phyloP scores from a whole-genome alignment of 2,113 vertebrate genomes.

The Haemorhous mexicanus region DNA sequence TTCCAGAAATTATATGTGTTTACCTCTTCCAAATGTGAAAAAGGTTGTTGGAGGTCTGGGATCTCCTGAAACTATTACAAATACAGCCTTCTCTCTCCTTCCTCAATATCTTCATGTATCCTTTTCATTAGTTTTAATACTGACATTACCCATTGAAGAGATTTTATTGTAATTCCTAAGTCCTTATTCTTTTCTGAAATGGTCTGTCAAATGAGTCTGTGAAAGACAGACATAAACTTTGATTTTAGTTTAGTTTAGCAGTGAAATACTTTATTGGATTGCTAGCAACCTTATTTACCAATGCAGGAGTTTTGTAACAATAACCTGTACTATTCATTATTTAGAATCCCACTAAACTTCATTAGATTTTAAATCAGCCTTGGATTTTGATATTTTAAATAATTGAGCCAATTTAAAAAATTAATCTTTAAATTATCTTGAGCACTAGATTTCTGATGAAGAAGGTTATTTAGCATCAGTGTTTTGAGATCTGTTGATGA shows the following conservation, averaged over 20 bases:
- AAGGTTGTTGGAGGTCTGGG: not conserved
- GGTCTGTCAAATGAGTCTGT: not conserved
- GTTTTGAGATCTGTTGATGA: not conserved
- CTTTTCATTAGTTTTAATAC: not conserved
- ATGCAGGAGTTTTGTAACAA: not conserved
- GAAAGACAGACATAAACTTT: not conserved
- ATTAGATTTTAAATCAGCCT: not conserved
- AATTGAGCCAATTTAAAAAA: not conserved
- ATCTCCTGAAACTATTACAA: not conserved
- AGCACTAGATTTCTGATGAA: not conserved
- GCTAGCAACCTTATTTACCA: not conserved
- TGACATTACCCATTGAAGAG: not conserved
- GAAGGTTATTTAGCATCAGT: not conserved
- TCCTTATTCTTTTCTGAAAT: not conserved
- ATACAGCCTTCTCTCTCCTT: not conserved
- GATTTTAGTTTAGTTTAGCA: not conserved
- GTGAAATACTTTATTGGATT: not conserved
- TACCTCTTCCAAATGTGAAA: not conserved
- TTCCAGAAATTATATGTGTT: not conserved
- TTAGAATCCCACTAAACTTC: not conserved
- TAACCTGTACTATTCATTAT: not conserved
- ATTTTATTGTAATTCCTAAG: not conserved
- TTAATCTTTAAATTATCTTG: not conserved
- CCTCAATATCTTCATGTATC: not conserved
- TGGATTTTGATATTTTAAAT: not conserved